Conservation (phyloP, 2,888 invertebrate genomes). For the Blastobasis lacticolella region DNA sequence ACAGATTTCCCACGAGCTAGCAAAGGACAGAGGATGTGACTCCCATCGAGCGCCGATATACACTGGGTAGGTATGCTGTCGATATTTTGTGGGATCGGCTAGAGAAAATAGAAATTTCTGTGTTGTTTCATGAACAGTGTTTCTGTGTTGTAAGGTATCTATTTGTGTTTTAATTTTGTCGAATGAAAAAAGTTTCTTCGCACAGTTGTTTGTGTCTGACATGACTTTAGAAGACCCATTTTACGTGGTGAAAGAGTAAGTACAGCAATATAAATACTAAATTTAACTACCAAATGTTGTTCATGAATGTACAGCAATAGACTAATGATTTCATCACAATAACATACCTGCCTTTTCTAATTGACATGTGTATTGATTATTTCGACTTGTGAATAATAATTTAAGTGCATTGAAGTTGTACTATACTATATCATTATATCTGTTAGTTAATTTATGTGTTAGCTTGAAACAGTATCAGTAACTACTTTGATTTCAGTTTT, state of each 20-base stretch:
- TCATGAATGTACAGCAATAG: too few relatives aligned
- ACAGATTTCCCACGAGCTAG: constrained; percentile 37
- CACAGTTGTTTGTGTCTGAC: constrained; percentile 65
- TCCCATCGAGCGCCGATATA: constrained; percentile 44
- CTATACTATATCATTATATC: too few relatives aligned
- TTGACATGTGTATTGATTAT: too few relatives aligned
- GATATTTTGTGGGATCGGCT: constrained; percentile 65
- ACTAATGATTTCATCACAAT: too few relatives aligned
- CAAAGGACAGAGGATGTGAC: constrained; percentile 54
- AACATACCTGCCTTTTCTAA: too few relatives aligned
- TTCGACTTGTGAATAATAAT: too few relatives aligned
- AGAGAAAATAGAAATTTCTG: too few relatives aligned
- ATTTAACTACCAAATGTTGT: too few relatives aligned
- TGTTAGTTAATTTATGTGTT: too few relatives aligned
- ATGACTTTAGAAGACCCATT: constrained; percentile 99
- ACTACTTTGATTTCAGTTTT: too few relatives aligned
- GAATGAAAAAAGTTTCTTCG: background rate
- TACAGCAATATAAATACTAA: constrained; percentile 23
- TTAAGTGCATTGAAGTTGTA: too few relatives aligned
- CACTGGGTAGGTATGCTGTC: constrained; percentile 52
- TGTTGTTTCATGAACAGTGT: constrained; percentile 13
- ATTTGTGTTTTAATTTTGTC: background rate
- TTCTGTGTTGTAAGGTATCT: constrained; percentile 25
- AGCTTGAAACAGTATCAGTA: too few relatives aligned
- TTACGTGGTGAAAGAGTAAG: constrained; percentile 99